These are phyloP conservation scores for Drosophila falleni DNA, from an alignment of 2,888 invertebrate genomes.

Conservation along the genomic window DNA sequence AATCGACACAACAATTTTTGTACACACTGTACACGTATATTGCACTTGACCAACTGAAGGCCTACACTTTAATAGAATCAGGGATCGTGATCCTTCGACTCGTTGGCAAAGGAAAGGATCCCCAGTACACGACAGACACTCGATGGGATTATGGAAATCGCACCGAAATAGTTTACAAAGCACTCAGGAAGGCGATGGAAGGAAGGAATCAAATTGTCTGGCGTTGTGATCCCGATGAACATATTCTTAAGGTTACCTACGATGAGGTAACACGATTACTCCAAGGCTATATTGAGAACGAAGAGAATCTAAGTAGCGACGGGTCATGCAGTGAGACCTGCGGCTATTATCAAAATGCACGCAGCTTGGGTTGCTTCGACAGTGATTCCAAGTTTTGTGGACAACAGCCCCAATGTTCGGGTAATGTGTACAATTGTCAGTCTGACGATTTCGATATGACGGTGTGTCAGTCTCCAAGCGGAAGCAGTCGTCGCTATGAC, in stretches of 20 bases:
- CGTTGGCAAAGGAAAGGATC: slow-evolving; percentile 92
- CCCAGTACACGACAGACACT: slow-evolving; percentile 90
- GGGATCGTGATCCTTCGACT: slow-evolving; percentile 93
- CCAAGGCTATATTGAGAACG: slow-evolving; percentile 96
- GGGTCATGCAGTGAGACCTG: slow-evolving; percentile 92
- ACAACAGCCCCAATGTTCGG: slow-evolving; percentile 89
- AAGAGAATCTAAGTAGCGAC: slow-evolving; percentile 92
- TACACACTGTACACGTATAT: slow-evolving; percentile 93
- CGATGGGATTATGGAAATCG: slow-evolving; percentile 89
- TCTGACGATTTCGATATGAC: slow-evolving; percentile 95
- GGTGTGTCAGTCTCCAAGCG: slow-evolving; percentile 89
- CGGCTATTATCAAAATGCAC: slow-evolving; percentile 90
- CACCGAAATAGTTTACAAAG: slow-evolving; percentile 88
- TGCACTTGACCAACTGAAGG: slow-evolving; percentile 93
- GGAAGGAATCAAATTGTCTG: slow-evolving; percentile 90
- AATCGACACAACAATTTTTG: slow-evolving; percentile 93
- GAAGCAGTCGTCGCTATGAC: slow-evolving; percentile 89
- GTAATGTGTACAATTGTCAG: slow-evolving; percentile 90
- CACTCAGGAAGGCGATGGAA: slow-evolving; percentile 89
- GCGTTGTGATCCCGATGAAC: slow-evolving; percentile 91
- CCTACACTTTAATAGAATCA: slow-evolving; percentile 95
- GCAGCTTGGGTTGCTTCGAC: slow-evolving; percentile 90
- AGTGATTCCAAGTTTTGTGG: slow-evolving; percentile 88
- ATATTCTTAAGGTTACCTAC: slow-evolving; percentile 88
- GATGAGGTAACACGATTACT: slow-evolving; percentile 92